Base-by-base conservation (phyloP, 2,797 vertebrate species). In the Poeciliopsis infans region DNA sequence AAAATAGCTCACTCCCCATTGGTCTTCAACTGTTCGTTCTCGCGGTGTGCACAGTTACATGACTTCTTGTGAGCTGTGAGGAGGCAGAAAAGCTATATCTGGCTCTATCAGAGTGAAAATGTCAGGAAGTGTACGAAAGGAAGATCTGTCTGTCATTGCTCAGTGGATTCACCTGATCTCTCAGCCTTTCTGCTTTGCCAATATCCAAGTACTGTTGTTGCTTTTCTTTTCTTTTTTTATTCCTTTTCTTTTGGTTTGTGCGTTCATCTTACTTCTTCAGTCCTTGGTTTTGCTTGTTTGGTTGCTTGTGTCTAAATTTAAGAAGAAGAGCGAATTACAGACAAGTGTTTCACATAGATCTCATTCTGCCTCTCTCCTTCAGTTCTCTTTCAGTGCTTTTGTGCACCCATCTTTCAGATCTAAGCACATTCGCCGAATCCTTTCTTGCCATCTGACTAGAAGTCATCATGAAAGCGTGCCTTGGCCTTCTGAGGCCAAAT, bases 121-220 rank as follows among this genome's bases (percentile, higher is more conserved):
- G 89, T 92, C 88, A 89, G 75, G 79, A 89, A 88, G 86, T 74
- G 77, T 82, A 77, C 79, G 80, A 88, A 86, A 75, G 83, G 83
- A 85, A 87, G 80, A 83, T 87, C 72, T 76, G 43, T 78, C 86
- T 74, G 81, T 88, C 85, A 89, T 78, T 81, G 86, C 86, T 88
- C 57, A 64, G 79, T 77, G 78, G 81, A 90, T 87, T 87, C 91
- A 90, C 91, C 91, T 89, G 88, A 92, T 92, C 91, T 88, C 85
- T 87, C 76, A 91, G 86, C 90, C 81, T 79, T 87, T 53, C 87
- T 88, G 79, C 88, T 83, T 80, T 86, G 82, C 88, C 86, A 85
- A 69, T 88, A 85, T 83, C 70, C 88, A 75, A 31, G 79, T 84
- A 71, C 76, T 79, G 74, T 81, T 86, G 64, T 68, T 68, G 11